phyloP scores from a whole-genome alignment of 2,888 invertebrate species.

The Chymomyza caudatula region DNA sequence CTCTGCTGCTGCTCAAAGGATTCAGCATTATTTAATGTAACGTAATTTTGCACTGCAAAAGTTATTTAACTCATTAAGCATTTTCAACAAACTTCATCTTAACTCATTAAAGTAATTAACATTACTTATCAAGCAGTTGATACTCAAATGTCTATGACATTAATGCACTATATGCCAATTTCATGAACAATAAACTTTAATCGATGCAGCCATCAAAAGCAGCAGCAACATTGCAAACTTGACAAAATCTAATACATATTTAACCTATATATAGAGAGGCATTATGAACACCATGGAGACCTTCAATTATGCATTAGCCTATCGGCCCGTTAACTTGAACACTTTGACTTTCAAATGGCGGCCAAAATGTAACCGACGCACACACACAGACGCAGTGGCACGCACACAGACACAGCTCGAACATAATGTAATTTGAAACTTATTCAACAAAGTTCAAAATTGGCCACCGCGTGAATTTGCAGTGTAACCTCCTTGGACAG shows the following conservation, averaged over 20 bases:
- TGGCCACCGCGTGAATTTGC: slow-evolving; percentile 40
- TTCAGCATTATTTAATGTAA: too few species aligned
- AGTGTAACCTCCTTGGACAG: slow-evolving; percentile 2
- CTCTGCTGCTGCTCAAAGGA: too few species aligned
- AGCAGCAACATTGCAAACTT: slow-evolving; percentile 19
- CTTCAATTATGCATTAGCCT: slow-evolving; percentile 61
- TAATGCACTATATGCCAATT: slow-evolving; percentile 1
- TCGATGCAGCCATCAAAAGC: not conserved
- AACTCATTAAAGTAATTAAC: not conserved
- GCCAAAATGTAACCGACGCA: not conserved
- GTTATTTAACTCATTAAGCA: not conserved
- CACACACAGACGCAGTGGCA: not conserved
- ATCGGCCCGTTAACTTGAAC: slow-evolving; percentile 47
- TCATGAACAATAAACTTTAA: slow-evolving; percentile 6
- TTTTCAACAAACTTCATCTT: not conserved
- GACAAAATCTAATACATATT: slow-evolving; percentile 16
- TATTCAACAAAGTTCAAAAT: slow-evolving; percentile 23
- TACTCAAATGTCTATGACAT: not conserved
- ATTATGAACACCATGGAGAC: slow-evolving; percentile 19
- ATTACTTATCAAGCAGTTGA: not conserved
- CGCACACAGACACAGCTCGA: slow-evolving; percentile 7
- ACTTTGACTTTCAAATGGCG: slow-evolving; percentile 47
- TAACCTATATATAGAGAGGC: slow-evolving; percentile 18
- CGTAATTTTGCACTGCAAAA: not conserved
- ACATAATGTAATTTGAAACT: slow-evolving; percentile 31